phyloP scores from a whole-genome alignment of 2,888 invertebrate species.

The Onthophagus sagittarius region DNA sequence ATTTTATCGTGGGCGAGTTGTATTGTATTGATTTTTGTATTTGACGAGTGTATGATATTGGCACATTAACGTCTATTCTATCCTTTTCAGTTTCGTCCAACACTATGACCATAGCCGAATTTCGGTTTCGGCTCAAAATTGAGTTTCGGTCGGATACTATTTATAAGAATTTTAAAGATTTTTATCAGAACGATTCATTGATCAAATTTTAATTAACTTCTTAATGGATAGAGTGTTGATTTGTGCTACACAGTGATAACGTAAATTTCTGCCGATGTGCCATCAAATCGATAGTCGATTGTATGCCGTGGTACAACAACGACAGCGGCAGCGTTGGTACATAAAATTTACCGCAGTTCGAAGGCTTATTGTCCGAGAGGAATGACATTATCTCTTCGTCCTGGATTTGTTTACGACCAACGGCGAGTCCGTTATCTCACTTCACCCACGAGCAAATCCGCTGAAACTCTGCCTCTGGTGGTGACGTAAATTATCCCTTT shows the following conservation, averaged over 20 bases:
- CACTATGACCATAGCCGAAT: too few species aligned
- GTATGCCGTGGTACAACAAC: neutral
- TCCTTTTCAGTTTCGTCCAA: too few species aligned
- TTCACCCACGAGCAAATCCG: constrained; percentile 1
- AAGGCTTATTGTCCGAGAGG: constrained; percentile 5
- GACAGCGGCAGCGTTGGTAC: neutral
- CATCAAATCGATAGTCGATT: constrained; percentile 7
- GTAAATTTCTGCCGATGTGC: neutral
- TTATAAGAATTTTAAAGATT: neutral
- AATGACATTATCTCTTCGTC: constrained; percentile 8
- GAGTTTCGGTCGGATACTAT: too few species aligned
- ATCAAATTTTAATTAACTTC: neutral
- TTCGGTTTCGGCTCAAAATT: too few species aligned
- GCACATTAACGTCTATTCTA: too few species aligned
- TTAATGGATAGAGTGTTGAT: neutral
- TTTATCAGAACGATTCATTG: neutral
- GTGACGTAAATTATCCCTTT: neutral
- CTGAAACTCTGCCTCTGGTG: neutral
- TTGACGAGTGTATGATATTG: too few species aligned
- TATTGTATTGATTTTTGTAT: too few species aligned
- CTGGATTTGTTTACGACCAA: constrained; percentile 11
- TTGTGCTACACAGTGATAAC: neutral
- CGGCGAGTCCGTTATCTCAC: neutral
- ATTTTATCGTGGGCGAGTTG: too few species aligned
- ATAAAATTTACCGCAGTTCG: constrained; percentile 4